Conservation (phyloP, 2,888 invertebrate species). For the Sminthurinus aureus region DNA sequence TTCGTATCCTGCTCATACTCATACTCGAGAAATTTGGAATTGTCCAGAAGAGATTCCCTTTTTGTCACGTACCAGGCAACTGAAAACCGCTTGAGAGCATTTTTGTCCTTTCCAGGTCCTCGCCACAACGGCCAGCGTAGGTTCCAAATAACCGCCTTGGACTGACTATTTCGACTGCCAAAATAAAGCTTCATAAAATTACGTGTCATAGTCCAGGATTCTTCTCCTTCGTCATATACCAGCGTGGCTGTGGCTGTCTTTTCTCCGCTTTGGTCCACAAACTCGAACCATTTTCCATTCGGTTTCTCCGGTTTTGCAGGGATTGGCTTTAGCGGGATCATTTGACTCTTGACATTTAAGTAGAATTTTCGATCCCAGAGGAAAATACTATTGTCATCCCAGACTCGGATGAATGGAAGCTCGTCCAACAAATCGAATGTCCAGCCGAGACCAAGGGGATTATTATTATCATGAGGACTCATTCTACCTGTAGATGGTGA, state of each 20-base stretch:
- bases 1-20: not conserved
- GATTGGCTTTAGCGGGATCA: no score
- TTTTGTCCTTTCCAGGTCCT: not conserved
- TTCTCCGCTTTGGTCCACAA: no score
- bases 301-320: no score
- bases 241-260: not conserved
- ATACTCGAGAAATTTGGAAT: not conserved
- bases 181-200: not conserved
- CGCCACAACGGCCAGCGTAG: not conserved
- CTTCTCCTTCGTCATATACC: not conserved
- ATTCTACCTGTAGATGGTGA: not conserved
- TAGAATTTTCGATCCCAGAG: not conserved
- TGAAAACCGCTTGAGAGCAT: not conserved
- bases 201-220: not conserved
- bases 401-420: not conserved
- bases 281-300: no score
- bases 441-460: not conserved
- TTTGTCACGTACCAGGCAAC: not conserved
- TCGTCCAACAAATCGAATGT: not conserved
- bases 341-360: not conserved
- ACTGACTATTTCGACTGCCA: not conserved
- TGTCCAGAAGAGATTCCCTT: not conserved
- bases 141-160: not conserved
- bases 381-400: not conserved
- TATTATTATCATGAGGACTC: no score